These are phyloP conservation scores for Cotesia vestalis DNA, from an alignment of 1,140 invertebrate species.

Conservation along the genomic window DNA sequence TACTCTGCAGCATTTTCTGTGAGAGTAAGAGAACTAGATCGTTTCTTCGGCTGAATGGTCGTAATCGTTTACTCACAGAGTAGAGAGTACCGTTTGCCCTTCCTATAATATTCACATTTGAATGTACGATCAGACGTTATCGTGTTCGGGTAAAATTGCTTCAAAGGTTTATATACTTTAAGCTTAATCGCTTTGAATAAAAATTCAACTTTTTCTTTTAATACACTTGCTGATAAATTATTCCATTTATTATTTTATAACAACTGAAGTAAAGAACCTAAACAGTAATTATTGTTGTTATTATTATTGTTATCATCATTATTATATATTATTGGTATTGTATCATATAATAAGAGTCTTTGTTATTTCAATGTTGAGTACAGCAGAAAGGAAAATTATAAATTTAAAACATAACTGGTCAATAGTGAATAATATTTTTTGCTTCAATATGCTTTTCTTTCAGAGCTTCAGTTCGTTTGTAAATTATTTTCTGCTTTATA, in stretches of 20 bases:
- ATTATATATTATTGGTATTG: no score
- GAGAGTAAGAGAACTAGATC: not conserved
- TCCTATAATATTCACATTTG: constrained; percentile 15
- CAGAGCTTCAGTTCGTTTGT: no score
- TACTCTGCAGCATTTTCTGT: not conserved
- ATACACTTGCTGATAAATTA: not conserved
- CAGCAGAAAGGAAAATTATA: no score
- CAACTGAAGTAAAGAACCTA: no score
- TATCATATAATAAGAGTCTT: no score
- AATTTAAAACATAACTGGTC: no score
- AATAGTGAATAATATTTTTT: no score
- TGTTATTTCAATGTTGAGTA: no score
- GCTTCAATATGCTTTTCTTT: no score
- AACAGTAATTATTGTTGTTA: no score
- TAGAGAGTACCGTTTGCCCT: not conserved
- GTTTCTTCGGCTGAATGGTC: not conserved
- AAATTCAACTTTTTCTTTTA: constrained; percentile 8
- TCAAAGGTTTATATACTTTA: constrained; percentile 7
- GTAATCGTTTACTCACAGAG: constrained; percentile 17
- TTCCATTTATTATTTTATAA: not conserved
- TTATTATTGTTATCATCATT: no score
- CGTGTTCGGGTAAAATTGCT: constrained; percentile 4
- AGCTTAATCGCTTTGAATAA: constrained; percentile 1
- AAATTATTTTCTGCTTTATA: no score
- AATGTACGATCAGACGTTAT: constrained; percentile 20